These are phyloP conservation scores for Chaenodraco wilsoni DNA, from an alignment of 2,797 vertebrate genomes.

Conservation along the genomic window DNA sequence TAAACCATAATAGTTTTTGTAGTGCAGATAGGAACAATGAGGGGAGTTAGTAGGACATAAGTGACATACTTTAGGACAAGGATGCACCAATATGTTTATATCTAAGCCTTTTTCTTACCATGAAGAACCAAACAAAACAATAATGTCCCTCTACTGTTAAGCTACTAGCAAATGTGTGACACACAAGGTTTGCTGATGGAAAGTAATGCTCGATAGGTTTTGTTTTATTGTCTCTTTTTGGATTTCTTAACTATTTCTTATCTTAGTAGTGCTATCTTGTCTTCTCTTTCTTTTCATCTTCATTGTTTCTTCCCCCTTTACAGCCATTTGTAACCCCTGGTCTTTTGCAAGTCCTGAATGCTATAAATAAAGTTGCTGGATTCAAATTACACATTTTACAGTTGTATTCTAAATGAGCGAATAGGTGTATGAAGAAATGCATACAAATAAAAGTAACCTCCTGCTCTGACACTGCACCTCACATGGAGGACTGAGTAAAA, in stretches of 20 bases:
- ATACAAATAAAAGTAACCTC: not conserved
- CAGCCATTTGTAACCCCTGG: not conserved
- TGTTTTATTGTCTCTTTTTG: not conserved
- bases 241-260: not conserved
- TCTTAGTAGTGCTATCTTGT: not conserved
- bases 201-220: not conserved
- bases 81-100: not conserved
- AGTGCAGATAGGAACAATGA: too few relatives aligned
- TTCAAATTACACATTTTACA: not conserved
- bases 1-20: too few relatives aligned
- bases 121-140: not conserved
- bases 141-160: not conserved
- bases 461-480: conserved; percentile 12
- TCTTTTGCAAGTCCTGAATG: not conserved
- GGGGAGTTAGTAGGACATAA: too few relatives aligned
- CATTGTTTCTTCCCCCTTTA: not conserved
- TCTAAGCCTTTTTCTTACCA: not conserved
- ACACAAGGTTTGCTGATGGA: not conserved
- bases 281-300: not conserved
- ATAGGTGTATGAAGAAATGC: not conserved
- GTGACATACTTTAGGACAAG: too few relatives aligned
- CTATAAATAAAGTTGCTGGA: not conserved
- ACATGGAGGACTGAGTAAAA: conserved; percentile 30
- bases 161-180: not conserved
- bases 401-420: not conserved